Conservation (phyloP, 2,113 vertebrate species). For the Calidris pygmaea region DNA sequence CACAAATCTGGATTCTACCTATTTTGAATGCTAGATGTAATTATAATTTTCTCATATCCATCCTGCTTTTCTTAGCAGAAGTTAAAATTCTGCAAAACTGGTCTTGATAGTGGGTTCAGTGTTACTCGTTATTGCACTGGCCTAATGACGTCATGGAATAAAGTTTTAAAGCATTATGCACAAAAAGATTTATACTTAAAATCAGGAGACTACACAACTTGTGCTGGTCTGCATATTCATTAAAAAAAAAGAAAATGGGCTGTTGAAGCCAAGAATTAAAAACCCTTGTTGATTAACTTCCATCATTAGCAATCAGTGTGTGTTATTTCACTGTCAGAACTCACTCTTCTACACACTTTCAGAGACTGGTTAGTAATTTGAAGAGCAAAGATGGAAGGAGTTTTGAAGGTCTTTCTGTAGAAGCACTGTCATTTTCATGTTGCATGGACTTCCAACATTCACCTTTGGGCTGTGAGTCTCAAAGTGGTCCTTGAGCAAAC, state of each 20-base stretch:
- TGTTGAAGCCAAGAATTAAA: neutral
- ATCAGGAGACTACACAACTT: neutral
- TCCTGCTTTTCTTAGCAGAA: neutral
- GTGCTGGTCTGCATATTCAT: neutral
- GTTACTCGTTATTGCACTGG: neutral
- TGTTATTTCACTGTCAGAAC: neutral
- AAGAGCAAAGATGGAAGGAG: neutral
- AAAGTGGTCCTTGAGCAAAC: neutral
- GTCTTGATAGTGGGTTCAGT: neutral
- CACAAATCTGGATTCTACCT: neutral
- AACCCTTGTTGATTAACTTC: neutral
- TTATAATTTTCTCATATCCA: neutral
- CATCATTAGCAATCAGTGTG: neutral
- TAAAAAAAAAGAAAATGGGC: neutral
- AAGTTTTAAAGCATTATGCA: neutral
- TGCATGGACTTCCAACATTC: rapidly evolving
- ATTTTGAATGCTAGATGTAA: neutral
- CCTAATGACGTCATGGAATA: neutral
- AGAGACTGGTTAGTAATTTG: neutral
- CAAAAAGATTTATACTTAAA: neutral
- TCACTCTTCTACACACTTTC: neutral
- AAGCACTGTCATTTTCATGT: too few relatives aligned
- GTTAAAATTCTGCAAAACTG: neutral
- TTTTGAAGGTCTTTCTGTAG: neutral
- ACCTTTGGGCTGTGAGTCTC: rapidly evolving